A percentile compares a stretch with the other conserved stretches of the same genome.
Conservation (phyloP, 2,113 vertebrate species). For the Podarcis cretensis region DNA sequence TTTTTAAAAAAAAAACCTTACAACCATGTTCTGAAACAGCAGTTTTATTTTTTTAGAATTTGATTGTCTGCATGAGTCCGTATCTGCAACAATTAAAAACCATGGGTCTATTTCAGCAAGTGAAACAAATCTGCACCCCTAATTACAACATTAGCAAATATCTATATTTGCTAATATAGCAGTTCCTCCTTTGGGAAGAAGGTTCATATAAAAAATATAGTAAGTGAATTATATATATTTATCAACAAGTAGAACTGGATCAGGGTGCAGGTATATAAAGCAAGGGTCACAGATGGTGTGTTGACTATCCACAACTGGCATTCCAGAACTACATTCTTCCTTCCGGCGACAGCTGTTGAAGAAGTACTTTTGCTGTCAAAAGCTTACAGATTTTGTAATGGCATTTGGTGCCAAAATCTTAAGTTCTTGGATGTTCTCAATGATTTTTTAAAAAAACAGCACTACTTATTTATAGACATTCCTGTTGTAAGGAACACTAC, state of each 20-base stretch:
- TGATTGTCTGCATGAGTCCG: background rate
- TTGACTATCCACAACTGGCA: background rate
- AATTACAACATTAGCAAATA: background rate
- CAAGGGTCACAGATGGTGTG: background rate
- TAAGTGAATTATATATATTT: background rate
- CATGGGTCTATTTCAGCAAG: background rate
- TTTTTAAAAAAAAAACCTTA: too few relatives aligned
- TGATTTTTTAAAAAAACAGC: background rate
- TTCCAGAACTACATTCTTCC: background rate
- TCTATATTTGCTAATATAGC: too few relatives aligned
- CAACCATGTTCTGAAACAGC: background rate
- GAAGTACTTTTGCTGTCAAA: background rate
- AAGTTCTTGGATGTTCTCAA: background rate
- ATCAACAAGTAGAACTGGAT: background rate
- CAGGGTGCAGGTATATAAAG: background rate
- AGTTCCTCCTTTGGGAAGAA: too few relatives aligned
- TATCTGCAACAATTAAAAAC: background rate
- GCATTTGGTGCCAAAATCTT: background rate
- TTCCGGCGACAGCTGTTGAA: background rate
- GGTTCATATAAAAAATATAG: too few relatives aligned
- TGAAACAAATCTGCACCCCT: background rate
- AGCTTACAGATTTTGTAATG: background rate
- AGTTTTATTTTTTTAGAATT: background rate
- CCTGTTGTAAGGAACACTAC: background rate
- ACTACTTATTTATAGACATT: background rate